Conservation (phyloP, 53 echinoderm and acorn worm species). For the Stichopus horrens region DNA sequence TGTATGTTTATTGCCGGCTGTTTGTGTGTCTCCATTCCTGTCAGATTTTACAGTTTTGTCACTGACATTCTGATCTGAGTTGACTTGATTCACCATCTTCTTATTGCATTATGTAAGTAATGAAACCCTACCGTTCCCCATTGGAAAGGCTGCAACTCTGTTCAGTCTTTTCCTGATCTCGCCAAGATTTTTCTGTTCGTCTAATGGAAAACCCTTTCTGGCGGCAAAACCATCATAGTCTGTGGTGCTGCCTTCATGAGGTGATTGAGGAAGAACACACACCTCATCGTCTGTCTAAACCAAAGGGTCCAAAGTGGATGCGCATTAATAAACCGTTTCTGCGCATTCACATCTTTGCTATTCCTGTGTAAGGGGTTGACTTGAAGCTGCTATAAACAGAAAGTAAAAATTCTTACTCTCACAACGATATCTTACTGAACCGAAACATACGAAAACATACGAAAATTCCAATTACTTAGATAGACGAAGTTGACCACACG, state of each 20-base stretch:
- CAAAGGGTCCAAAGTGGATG: conserved; percentile 57
- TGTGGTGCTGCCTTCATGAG: conserved; percentile 49
- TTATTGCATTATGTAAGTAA: conserved; percentile 59
- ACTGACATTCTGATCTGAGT: conserved; percentile 67
- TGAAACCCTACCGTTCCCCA: conserved; percentile 64
- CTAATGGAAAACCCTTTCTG: conserved; percentile 62
- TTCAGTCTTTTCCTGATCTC: conserved; percentile 64
- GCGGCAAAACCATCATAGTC: conserved; percentile 35
- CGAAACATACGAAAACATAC: too few relatives aligned
- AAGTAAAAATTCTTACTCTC: too few relatives aligned
- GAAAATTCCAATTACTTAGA: too few relatives aligned
- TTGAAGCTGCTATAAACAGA: conserved; percentile 58
- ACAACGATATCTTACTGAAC: too few relatives aligned
- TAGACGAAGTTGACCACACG: too few relatives aligned
- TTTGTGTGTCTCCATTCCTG: conserved; percentile 50
- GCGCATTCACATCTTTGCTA: conserved; percentile 12
- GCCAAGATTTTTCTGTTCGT: conserved; percentile 50
- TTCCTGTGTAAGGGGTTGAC: conserved; percentile 51
- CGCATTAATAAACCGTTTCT: conserved; percentile 47
- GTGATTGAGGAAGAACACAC: conserved; percentile 61
- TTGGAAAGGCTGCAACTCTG: conserved; percentile 69
- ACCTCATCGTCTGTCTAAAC: conserved; percentile 70
- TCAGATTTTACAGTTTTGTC: conserved; percentile 54
- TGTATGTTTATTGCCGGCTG: conserved; percentile 54
- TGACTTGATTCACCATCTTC: conserved; percentile 67